Conservation (phyloP, 2,113 vertebrate genomes). For the Pollachius pollachius region DNA sequence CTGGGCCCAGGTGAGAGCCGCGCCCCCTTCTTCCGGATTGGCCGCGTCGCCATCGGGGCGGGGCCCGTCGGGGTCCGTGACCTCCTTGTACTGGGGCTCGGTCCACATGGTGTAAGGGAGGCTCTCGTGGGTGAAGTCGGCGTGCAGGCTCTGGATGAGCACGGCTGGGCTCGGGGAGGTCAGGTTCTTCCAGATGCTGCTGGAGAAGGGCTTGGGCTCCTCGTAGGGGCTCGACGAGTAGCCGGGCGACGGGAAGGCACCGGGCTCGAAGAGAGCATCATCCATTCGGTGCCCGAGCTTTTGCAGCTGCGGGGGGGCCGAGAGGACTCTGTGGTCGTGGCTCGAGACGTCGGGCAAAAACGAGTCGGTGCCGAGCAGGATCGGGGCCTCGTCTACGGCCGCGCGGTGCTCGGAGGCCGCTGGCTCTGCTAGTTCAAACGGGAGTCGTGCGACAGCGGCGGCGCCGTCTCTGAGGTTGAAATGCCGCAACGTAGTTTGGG, state of each 20-base stretch:
- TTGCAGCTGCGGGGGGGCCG: conserved; percentile 14
- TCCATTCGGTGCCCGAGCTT: conserved; percentile 11
- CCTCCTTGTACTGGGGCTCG: conserved; percentile 70
- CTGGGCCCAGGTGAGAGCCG: conserved; percentile 70
- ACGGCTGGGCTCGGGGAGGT: conserved; percentile 64
- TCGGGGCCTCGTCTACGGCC: too few relatives aligned
- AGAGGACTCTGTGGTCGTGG: conserved; percentile 13
- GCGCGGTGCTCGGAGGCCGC: not conserved
- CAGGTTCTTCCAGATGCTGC: conserved; percentile 72
- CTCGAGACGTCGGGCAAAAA: conserved; percentile 15
- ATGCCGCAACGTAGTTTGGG: not conserved
- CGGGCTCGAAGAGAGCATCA: conserved; percentile 4
- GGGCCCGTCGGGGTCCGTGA: conserved; percentile 58
- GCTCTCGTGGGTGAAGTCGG: conserved; percentile 59
- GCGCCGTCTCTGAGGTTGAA: not conserved
- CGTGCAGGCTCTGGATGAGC: conserved; percentile 60
- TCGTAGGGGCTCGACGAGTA: conserved; percentile 32
- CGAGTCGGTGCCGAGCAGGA: not conserved
- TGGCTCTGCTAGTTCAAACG: not conserved
- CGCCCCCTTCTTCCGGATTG: conserved; percentile 50
- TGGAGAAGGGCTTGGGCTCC: conserved; percentile 60
- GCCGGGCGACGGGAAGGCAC: conserved; percentile 21
- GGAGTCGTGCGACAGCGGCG: not conserved
- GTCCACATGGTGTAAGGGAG: conserved; percentile 69
- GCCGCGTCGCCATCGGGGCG: conserved; percentile 43